Evolutionary conservation across 2,888 invertebrate genomes (phyloP), one percentile per base, ranked within the genome.

Genomic region (Cacoxenus indagator): DNA sequence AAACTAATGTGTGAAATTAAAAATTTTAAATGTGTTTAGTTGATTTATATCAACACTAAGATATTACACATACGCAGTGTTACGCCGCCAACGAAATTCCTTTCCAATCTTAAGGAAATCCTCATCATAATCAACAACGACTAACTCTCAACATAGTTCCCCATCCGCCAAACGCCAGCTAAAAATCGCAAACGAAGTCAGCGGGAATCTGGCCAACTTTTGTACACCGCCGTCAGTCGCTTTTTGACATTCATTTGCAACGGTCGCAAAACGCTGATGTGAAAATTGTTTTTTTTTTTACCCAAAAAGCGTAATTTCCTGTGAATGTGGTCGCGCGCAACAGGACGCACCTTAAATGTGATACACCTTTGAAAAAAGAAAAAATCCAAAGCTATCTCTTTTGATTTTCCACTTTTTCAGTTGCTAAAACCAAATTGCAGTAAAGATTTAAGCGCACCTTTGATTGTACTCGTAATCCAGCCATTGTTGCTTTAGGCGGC

Each of bases 341-440:
- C 72, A 76, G 79, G 84, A 82, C 84, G 83, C 82, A 83, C 82
- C 82, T 83, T 78, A 76, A 81, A 76, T 51, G 46, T 46, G 46
- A 29, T 51, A 31, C 31, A 31, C 17, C 17, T 9, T 27, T 14
- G n/a, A 69, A 43, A 37, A 54, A 29, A 62, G 59, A 51, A 46
- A 26, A n/a, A 71, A 71, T 8, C 48, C 8, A 48, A 48, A 71
- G 29, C 48, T 64, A 64, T 57, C 64, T 66, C 55, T 70, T 71
- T 69, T 69, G 67, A 64, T 62, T 48, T 64, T 64, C 51, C 51
- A 67, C 46, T 46, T 48, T 14, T 8, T 37, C 37, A 37, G 37
- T 4, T 48, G 61, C 46, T 29, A 37, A 31, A 22, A n/a, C 59
- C 27, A 29, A 26, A 26, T 59, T 27, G 59, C 19, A 26, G 59